Base-by-base conservation (phyloP, 2,797 vertebrate species). In the Siniperca scherzeri region DNA sequence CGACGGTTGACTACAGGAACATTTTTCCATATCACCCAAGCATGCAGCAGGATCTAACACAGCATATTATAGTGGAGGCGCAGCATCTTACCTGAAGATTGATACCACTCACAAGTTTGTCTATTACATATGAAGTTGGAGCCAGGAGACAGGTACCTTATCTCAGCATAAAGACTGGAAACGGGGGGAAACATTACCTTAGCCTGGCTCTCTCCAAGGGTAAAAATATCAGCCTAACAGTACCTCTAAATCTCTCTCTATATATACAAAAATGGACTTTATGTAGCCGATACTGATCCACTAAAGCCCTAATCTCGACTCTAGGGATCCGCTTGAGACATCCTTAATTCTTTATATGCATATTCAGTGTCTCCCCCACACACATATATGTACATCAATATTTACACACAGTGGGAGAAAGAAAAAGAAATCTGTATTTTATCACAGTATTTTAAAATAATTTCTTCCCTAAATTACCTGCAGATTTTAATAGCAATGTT, bases 401-500 rank as follows among this genome's bases (percentile, higher is more conserved):
- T 77, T 48, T 66, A 60, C n/a, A 59, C 64, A 55, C 30, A 40
- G 38, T 5, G 19, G n/a, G 14, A 48, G n/a, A 42, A 27, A 36
- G 19, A 53, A 48, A 40, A 55, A 69, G 60, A 78, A 53, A 25
- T 53, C 11, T 4, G n/a, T n/a, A 52, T 52, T 52, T 8, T 22
- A 70, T 16, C 7, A 12, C 3, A n/a, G 21, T 48, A 59, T 78
- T 80, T 60, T 13, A 2, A 33, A 48, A 61, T 61, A n/a, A 46
- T 59, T 57, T 33, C 36, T 19, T 5, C 7, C 13, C 25, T 40
- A 42, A 76, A 70, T 77, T 36, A 57, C 57, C 69, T 55, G 40
- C 60, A 53, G 16, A 75, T 87, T 75, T 72, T 40, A 44, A 74
- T 40, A 60, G 82, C 65, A 77, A 71, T 70, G 59, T 69, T 77